Evolutionary conservation across 2,113 vertebrate genomes (phyloP).

Genomic region (Helogale parvula): DNA sequence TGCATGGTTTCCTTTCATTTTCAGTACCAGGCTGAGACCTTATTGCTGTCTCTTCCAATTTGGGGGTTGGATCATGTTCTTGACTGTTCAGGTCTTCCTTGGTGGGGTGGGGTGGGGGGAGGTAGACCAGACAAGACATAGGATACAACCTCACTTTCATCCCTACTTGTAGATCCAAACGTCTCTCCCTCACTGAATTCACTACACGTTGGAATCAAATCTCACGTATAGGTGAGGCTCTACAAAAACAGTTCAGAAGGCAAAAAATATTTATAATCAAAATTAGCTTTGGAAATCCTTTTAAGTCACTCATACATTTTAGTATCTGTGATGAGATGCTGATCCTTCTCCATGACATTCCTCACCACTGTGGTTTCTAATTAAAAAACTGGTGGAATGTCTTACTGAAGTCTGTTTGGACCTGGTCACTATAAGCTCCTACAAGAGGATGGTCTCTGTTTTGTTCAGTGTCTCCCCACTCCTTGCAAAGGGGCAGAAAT

Average conservation of each 20-base stretch:
- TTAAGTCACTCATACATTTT: too few species aligned
- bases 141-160: background rate
- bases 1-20: background rate
- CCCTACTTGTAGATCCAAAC: accelerated
- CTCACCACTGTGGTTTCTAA: background rate
- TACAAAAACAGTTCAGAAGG: background rate
- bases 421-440: background rate
- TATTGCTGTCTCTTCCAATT: background rate
- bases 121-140: background rate
- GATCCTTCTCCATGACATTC: background rate
- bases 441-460: background rate
- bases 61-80: background rate
- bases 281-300: background rate
- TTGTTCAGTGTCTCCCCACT: background rate
- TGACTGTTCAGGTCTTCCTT: background rate
- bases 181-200: background rate
- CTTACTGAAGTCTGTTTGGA: background rate
- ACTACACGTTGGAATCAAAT: background rate
- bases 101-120: too few species aligned
- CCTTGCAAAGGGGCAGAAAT: background rate
- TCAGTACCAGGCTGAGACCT: background rate
- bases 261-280: background rate
- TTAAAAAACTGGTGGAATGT: background rate
- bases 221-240: background rate
- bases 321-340: background rate